These are phyloP conservation scores for Drosophila pectinifera DNA, from an alignment of 1,140 invertebrate species.

Conservation along the genomic window DNA sequence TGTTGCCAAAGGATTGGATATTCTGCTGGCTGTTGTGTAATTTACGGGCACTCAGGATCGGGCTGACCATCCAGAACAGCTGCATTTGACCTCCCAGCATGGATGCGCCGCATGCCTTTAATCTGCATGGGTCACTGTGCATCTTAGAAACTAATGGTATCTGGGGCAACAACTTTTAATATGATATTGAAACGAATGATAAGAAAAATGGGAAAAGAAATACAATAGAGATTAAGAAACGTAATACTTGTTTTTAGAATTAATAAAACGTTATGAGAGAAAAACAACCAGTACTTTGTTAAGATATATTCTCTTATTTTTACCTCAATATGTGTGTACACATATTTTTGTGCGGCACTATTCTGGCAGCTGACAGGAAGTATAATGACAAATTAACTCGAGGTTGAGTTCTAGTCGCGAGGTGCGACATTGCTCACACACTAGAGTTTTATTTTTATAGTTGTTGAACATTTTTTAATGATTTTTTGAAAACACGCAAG, in stretches of 20 bases:
- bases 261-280: background rate
- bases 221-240: no score
- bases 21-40: constrained; percentile 63
- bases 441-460: constrained; percentile 65
- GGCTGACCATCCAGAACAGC: constrained; percentile 62
- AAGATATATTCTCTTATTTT: background rate
- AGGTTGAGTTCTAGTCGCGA: constrained; percentile 15
- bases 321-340: no score
- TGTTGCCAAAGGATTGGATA: constrained; percentile 68
- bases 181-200: background rate
- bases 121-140: constrained; percentile 36
- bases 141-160: constrained; percentile 56
- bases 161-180: constrained; percentile 25
- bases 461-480: constrained; percentile 64
- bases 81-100: constrained; percentile 34
- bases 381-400: constrained; percentile 79
- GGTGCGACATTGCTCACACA: constrained; percentile 19
- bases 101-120: constrained; percentile 25
- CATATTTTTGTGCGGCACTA: constrained; percentile 2
- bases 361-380: constrained; percentile 77
- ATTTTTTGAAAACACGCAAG: constrained; percentile 39
- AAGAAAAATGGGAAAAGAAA: background rate
- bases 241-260: background rate
- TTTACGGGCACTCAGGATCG: constrained; percentile 49
- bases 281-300: background rate